Base-by-base conservation (phyloP, 2,797 vertebrate species). In the Chelonia mydas region DNA sequence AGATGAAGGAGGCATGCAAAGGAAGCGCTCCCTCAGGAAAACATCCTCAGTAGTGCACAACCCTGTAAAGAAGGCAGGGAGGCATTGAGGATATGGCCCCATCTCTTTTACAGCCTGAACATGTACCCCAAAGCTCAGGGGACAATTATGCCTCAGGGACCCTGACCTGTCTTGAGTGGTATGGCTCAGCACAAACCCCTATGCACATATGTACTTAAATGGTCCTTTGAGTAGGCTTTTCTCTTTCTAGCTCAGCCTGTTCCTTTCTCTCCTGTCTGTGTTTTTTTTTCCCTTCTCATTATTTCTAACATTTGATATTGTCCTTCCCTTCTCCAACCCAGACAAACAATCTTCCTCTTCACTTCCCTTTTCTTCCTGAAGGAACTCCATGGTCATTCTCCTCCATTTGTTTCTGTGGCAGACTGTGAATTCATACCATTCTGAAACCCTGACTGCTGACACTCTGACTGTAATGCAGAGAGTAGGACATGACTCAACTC, bases 401-500 rank as follows among this genome's bases (percentile, higher is more conserved):
- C 65, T 88, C 74, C 93, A 92, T 95, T 87, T 95, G 88, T 95
- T 41, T 93, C 89, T 59, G 89, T 53, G 92, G 94, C 68, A 77
- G 93, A 79, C 0, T 79, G 45, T 88, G 90, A 84, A 95, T 91
- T 9, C 3, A 84, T 96, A 91, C 90, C 77, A 78, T 53, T 97
- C 93, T 95, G 95, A 94, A 97, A 97, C 95, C 65, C 84, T 1
- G 84, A 97, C 92, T 45, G 0, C 74, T 5, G 17, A 5, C 27
- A 84, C 90, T 93, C 91, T 0, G 7, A 81, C 92, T 94, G 87
- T 83, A 91, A 89, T 65, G 81, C 37, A 97, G 92, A 91, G 95
- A 94, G 78, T 78, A 90, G 77, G 94, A 80, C 84, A 95, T 87
- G 89, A 84, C 81, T 94, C 88, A 81, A 55, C 91, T 97, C 90